These are phyloP conservation scores for Manis javanica DNA, from an alignment of 2,797 vertebrate species.

Conservation along the genomic window DNA sequence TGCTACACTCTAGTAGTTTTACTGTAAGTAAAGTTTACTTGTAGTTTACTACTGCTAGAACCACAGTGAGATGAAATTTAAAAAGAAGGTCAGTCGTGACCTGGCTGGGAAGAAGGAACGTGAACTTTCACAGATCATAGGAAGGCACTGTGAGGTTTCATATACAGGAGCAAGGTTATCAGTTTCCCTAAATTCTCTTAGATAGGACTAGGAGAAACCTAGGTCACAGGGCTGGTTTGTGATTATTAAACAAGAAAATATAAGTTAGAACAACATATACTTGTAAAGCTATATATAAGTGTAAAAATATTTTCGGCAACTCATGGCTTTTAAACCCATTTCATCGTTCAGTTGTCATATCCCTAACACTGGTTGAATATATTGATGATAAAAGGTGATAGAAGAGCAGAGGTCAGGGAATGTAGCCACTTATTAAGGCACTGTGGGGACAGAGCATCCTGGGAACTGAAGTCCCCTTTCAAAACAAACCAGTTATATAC, in stretches of 20 bases:
- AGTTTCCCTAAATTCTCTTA: slow-evolving; percentile 2
- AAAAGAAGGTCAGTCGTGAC: slow-evolving; percentile 2
- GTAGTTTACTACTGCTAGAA: neutral
- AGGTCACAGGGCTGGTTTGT: neutral
- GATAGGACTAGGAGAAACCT: neutral
- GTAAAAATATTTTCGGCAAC: neutral
- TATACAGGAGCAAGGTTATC: neutral
- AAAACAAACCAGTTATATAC: neutral
- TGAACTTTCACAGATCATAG: neutral
- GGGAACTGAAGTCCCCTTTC: neutral
- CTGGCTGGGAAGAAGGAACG: neutral
- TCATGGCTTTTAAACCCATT: neutral
- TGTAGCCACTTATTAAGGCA: neutral
- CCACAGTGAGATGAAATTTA: neutral
- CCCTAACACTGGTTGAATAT: neutral
- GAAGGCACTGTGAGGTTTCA: neutral
- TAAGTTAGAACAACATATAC: neutral
- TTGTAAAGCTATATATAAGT: neutral
- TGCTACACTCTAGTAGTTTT: neutral
- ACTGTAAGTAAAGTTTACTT: neutral
- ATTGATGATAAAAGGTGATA: neutral
- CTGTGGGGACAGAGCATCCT: neutral
- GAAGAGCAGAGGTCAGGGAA: slow-evolving; percentile 26
- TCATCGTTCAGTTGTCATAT: neutral
- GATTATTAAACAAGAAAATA: neutral